Evolutionary conservation across 2,797 vertebrate species (phyloP).

Genomic region (Ptychadena robeensis): DNA sequence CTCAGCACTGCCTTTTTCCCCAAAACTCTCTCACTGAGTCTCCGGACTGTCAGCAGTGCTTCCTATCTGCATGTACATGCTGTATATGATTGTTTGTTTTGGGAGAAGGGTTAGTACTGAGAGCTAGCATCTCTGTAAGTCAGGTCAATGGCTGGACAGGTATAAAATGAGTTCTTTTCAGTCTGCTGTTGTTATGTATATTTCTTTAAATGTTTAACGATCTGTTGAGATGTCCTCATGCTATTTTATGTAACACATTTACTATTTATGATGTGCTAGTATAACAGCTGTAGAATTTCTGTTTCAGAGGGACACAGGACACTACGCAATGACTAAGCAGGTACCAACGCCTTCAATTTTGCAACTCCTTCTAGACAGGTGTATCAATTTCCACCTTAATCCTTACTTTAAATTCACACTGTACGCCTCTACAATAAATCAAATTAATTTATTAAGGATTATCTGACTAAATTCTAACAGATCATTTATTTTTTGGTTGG

Average conservation of each 20-base stretch:
- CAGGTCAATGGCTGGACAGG: too few species aligned
- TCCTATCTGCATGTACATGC: too few species aligned
- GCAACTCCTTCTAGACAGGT: constrained; percentile 66
- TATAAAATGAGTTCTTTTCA: too few species aligned
- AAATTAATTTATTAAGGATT: too few species aligned
- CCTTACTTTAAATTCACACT: constrained; percentile 55
- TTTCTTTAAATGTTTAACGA: too few species aligned
- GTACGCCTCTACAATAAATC: constrained; percentile 63
- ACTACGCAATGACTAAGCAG: constrained; percentile 93
- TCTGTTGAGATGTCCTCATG: too few species aligned
- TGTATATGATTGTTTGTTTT: too few species aligned
- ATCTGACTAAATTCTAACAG: not conserved
- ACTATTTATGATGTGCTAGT: constrained; percentile 57
- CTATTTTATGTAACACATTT: not conserved
- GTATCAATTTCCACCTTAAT: constrained; percentile 22
- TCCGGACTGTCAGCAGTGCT: too few species aligned
- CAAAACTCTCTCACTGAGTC: too few species aligned
- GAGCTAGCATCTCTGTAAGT: too few species aligned
- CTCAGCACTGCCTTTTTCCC: too few species aligned
- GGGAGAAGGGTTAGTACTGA: too few species aligned
- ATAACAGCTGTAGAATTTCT: constrained; percentile 82
- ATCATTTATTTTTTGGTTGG: not conserved
- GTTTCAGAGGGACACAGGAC: constrained; percentile 98
- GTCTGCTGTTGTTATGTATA: not conserved
- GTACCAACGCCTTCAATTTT: constrained; percentile 84